Percentiles rank a stretch among this genome's conserved stretches.
phyloP scores from a whole-genome alignment of 2,797 vertebrate species.

The Sylvilagus floridanus region DNA sequence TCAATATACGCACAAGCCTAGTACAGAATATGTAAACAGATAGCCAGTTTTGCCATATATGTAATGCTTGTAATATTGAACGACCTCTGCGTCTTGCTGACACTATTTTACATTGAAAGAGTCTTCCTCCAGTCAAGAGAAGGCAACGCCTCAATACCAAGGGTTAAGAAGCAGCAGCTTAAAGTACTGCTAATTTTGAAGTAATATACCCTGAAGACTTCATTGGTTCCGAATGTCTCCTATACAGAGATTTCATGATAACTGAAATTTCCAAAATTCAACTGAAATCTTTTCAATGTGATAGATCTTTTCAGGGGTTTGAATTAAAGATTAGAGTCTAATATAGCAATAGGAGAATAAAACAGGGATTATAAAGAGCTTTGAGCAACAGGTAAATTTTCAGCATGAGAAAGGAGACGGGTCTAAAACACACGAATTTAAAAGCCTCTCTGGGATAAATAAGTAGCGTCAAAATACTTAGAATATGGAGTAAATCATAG shows the following conservation, averaged over 20 bases:
- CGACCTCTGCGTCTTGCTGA: background rate
- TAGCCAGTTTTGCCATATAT: background rate
- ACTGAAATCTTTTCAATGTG: background rate
- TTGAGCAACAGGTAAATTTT: background rate
- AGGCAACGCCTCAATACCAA: background rate
- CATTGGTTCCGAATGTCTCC: background rate
- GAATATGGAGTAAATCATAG: background rate
- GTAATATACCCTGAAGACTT: background rate
- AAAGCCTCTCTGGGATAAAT: background rate
- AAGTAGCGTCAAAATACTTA: background rate
- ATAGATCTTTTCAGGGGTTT: background rate
- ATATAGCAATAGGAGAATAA: background rate
- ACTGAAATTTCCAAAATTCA: background rate
- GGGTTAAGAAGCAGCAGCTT: background rate
- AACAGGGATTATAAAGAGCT: background rate
- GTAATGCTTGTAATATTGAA: background rate
- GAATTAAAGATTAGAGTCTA: background rate
- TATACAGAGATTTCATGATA: background rate
- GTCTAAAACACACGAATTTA: background rate
- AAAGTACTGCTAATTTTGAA: background rate
- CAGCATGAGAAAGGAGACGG: background rate
- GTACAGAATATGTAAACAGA: background rate
- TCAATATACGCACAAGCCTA: background rate
- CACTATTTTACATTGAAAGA: background rate
- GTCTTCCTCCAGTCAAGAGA: background rate